Percentiles rank a stretch among this genome's conserved stretches.
phyloP scores from a whole-genome alignment of 30 jellyfish, hydroid and myxozoan genomes.

The Hydractinia echinata region DNA sequence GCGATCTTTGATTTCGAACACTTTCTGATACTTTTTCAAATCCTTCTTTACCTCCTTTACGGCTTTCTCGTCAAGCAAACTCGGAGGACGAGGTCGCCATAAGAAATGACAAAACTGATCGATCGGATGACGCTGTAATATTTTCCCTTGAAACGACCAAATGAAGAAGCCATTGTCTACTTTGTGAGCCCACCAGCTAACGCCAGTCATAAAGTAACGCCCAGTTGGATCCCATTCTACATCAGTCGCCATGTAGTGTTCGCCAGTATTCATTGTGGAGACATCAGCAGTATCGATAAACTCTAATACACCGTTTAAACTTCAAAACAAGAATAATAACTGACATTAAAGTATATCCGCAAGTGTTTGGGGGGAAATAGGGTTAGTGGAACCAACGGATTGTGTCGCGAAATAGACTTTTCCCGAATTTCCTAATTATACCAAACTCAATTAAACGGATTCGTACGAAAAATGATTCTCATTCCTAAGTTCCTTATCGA shows the following conservation, averaged over 20 bases:
- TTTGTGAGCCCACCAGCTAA: constrained; percentile 99
- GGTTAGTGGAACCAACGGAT: not conserved
- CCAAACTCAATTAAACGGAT: no score
- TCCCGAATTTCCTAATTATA: no score
- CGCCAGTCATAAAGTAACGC: constrained; percentile 87
- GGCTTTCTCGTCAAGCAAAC: constrained; percentile 67
- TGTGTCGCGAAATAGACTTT: not conserved
- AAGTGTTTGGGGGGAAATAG: not conserved
- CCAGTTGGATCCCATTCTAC: constrained; percentile 99
- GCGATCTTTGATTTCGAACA: constrained; percentile 87
- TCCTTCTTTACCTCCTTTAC: constrained; percentile 60
- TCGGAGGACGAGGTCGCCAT: constrained; percentile 98
- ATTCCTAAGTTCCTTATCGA: no score
- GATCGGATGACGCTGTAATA: constrained; percentile 71
- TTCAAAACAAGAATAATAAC: not conserved
- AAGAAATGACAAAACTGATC: constrained; percentile 85
- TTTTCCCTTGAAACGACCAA: constrained; percentile 96
- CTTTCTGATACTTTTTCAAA: constrained; percentile 85
- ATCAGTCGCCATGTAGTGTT: constrained; percentile 97
- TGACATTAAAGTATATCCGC: not conserved
- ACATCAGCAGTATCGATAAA: constrained; percentile 90
- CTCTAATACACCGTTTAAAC: constrained; percentile 84
- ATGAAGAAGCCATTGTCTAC: constrained; percentile 84
- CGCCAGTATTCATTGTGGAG: constrained; percentile 80
- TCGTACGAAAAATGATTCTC: no score